phyloP scores from a whole-genome alignment of 2,888 invertebrate genomes.

The Eupithecia centaureata region DNA sequence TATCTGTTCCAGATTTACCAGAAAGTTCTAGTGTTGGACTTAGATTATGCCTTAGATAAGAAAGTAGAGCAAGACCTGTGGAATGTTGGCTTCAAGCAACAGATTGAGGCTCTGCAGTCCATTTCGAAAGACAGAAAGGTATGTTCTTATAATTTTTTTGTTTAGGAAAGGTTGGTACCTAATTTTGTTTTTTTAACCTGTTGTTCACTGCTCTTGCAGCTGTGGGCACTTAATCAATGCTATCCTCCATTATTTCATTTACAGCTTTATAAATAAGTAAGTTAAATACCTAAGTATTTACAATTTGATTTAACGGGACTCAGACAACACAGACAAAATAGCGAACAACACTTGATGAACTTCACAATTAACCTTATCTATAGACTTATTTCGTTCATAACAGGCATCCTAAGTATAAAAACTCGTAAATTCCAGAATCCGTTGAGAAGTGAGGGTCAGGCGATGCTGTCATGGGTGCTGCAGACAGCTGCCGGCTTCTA shows the following conservation, averaged over 20 bases:
- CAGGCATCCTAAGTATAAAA: too few relatives aligned
- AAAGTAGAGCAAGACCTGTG: constrained; percentile 95
- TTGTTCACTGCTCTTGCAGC: neutral
- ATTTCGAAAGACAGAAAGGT: constrained; percentile 91
- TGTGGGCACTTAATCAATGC: neutral
- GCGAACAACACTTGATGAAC: too few relatives aligned
- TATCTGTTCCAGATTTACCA: constrained; percentile 84
- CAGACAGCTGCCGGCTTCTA: constrained; percentile 95
- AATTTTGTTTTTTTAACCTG: neutral
- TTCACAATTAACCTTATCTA: too few relatives aligned
- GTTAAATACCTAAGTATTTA: too few relatives aligned
- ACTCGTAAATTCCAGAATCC: constrained; percentile 83
- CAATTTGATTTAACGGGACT: too few relatives aligned
- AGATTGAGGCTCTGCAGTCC: constrained; percentile 90
- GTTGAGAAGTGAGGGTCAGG: constrained; percentile 89
- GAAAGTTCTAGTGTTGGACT: constrained; percentile 89
- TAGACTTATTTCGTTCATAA: too few relatives aligned
- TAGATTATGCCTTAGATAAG: constrained; percentile 94
- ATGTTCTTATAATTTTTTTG: neutral
- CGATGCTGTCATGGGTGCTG: constrained; percentile 90
- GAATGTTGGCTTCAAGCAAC: constrained; percentile 95
- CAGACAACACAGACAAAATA: too few relatives aligned
- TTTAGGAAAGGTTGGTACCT: neutral
- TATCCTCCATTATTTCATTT: too few relatives aligned
- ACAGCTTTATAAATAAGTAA: neutral